phyloP scores from a whole-genome alignment of 2,888 invertebrate species.

The Ornithoptera priamus region DNA sequence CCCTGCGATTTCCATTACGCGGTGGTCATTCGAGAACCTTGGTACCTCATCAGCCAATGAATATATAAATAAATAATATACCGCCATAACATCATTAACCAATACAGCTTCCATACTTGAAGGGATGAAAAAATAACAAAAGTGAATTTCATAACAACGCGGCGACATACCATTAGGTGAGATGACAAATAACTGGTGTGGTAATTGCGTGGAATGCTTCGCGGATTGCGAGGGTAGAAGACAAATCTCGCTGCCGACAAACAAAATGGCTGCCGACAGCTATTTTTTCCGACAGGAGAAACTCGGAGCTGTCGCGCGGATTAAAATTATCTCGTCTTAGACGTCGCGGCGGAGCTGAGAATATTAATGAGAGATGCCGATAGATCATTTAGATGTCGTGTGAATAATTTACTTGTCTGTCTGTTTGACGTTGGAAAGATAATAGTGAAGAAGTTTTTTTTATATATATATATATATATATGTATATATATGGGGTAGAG shows the following conservation, averaged over 20 bases:
- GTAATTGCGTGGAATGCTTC: constrained; percentile 35
- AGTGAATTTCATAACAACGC: constrained; percentile 33
- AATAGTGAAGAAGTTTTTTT: too few relatives aligned
- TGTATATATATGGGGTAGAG: too few relatives aligned
- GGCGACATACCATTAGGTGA: constrained; percentile 30
- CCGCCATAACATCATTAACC: too few relatives aligned
- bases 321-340: constrained; percentile 52
- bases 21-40: too few relatives aligned
- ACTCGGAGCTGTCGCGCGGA: constrained; percentile 52
- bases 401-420: constrained; percentile 11
- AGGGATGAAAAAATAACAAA: constrained; percentile 16
- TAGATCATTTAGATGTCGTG: constrained; percentile 10
- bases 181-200: constrained; percentile 53
- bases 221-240: constrained; percentile 40
- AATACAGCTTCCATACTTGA: too few relatives aligned
- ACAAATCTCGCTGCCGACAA: constrained; percentile 65
- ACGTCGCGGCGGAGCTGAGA: constrained; percentile 20
- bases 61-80: too few relatives aligned
- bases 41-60: too few relatives aligned
- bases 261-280: constrained; percentile 51
- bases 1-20: too few relatives aligned
- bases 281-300: constrained; percentile 49
- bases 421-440: background rate
- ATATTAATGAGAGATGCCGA: constrained; percentile 28
- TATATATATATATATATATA: too few relatives aligned